Percentiles rank a stretch among this genome's conserved stretches.
Conservation (phyloP, 2,113 vertebrate species). For the Spea multiplicata region DNA sequence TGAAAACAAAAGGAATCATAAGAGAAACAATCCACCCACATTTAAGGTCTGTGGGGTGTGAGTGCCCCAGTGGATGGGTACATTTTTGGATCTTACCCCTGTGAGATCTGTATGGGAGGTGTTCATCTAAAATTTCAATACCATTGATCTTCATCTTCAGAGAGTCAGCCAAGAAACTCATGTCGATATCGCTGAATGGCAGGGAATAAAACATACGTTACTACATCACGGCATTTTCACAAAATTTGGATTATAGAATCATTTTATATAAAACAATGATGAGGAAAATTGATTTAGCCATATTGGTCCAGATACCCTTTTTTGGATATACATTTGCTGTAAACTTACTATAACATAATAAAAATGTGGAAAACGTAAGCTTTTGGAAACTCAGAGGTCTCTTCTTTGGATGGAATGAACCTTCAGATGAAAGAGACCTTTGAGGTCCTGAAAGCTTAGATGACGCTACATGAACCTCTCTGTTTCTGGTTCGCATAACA, state of each 20-base stretch:
- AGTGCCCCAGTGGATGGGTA: background rate
- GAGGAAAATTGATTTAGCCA: background rate
- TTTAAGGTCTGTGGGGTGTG: background rate
- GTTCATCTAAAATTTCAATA: slow-evolving; percentile 36
- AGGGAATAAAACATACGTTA: slow-evolving; percentile 32
- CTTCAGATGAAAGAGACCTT: too few species aligned
- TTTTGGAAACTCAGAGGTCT: too few species aligned
- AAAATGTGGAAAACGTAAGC: too few species aligned
- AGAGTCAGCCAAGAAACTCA: slow-evolving; percentile 53
- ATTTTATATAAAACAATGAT: background rate
- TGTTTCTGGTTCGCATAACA: background rate
- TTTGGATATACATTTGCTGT: background rate
- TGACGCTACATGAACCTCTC: background rate
- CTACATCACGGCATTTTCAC: too few species aligned
- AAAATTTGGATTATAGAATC: background rate
- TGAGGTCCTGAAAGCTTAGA: too few species aligned
- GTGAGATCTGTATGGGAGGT: slow-evolving; percentile 56
- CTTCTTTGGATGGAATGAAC: too few species aligned
- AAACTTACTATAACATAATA: background rate
- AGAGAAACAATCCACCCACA: background rate
- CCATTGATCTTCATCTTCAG: slow-evolving; percentile 59
- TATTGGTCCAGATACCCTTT: background rate
- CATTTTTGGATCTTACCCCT: slow-evolving; percentile 49
- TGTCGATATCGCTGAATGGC: slow-evolving; percentile 55
- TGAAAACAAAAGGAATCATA: slow-evolving; percentile 36